Evolutionary conservation across 1,140 invertebrate species (phyloP).

Genomic region (Cyphomyrmex costatus): DNA sequence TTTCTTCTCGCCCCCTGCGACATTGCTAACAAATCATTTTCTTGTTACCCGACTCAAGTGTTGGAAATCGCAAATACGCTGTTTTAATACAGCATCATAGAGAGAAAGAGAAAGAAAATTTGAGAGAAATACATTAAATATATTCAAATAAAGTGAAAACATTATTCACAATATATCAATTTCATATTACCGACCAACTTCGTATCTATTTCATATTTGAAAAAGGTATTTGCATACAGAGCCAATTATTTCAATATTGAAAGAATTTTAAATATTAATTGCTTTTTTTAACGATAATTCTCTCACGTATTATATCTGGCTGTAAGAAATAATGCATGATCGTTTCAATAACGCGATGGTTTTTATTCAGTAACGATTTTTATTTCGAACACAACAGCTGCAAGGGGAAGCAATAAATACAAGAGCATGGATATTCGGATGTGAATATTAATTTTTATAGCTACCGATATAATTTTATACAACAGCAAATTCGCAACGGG

Average conservation of each 20-base stretch:
- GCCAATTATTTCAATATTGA: neutral
- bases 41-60: constrained; percentile 15
- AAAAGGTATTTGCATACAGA: neutral
- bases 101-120: too few relatives aligned
- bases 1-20: neutral
- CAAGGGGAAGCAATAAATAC: constrained; percentile 38
- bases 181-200: neutral
- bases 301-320: neutral
- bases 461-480: constrained; percentile 44
- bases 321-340: neutral
- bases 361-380: constrained; percentile 45
- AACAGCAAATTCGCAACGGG: constrained; percentile 33
- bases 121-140: neutral
- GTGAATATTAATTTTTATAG: constrained; percentile 62
- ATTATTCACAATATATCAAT: neutral
- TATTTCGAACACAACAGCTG: neutral
- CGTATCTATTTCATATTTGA: neutral
- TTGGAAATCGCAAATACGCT: constrained; percentile 17
- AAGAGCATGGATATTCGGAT: constrained; percentile 40
- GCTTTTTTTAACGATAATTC: neutral
- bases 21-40: constrained; percentile 48
- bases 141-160: neutral
- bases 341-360: constrained; percentile 19
- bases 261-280: constrained; percentile 2
- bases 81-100: neutral